Evolutionary conservation across 1,140 invertebrate species (phyloP).

Genomic region (Platyscapa corneri): DNA sequence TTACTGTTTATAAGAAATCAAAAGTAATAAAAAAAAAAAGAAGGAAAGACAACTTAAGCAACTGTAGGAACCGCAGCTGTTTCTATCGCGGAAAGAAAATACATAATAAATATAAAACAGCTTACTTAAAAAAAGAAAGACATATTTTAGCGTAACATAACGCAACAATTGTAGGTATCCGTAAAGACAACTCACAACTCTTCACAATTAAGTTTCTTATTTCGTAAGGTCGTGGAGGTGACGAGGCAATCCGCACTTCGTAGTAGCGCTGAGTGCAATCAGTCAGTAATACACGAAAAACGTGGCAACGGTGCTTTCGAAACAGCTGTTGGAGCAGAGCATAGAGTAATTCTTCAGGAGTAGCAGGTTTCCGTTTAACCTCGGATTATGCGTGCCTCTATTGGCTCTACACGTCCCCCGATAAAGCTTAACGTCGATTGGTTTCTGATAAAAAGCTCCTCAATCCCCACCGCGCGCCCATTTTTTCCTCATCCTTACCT

Average conservation of each 20-base stretch:
- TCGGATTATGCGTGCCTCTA: neutral
- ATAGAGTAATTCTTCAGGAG: neutral
- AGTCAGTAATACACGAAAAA: neutral
- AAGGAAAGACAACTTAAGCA: too few relatives aligned
- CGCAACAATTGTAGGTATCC: too few relatives aligned
- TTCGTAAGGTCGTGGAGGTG: slow-evolving; percentile 44
- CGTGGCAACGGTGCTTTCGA: slow-evolving; percentile 51
- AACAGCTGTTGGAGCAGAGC: slow-evolving; percentile 45
- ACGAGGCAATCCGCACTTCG: neutral
- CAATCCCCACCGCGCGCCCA: neutral
- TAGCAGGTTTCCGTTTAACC: slow-evolving; percentile 46
- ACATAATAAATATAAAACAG: too few relatives aligned
- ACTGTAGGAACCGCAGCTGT: too few relatives aligned
- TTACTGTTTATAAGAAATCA: too few relatives aligned
- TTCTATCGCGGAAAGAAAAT: too few relatives aligned
- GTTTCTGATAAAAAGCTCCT: slow-evolving; percentile 38
- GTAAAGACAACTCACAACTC: too few relatives aligned
- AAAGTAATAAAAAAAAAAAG: too few relatives aligned
- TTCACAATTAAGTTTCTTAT: neutral
- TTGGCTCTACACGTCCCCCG: neutral
- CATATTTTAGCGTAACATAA: too few relatives aligned
- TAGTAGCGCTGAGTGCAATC: too few relatives aligned
- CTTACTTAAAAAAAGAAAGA: too few relatives aligned
- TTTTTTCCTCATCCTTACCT: neutral
- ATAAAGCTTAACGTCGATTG: neutral